Conservation (phyloP, 2,113 vertebrate species). For the Macroglossus sobrinus region DNA sequence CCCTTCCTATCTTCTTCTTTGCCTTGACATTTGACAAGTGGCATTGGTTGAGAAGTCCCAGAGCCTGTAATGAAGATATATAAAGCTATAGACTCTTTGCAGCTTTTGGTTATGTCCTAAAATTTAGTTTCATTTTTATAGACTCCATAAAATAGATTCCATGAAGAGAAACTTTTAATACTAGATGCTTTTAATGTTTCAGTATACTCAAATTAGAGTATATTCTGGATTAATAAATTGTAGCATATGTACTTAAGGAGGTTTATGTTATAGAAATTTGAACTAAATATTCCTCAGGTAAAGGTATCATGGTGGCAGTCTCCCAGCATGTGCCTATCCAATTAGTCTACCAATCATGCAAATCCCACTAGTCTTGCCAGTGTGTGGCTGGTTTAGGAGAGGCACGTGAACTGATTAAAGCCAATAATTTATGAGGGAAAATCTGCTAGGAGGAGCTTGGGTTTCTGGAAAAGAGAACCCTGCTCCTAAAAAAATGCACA, state of each 20-base stretch:
- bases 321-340: not conserved
- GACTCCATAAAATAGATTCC: not conserved
- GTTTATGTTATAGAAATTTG: not conserved
- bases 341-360: not conserved
- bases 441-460: not conserved
- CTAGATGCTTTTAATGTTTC: not conserved
- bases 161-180: not conserved
- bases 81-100: not conserved
- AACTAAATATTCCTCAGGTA: not conserved
- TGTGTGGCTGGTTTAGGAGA: not conserved
- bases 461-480: not conserved
- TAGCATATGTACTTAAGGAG: not conserved
- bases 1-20: not conserved
- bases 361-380: not conserved
- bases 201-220: not conserved
- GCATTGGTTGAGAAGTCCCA: not conserved
- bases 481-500: not conserved
- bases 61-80: not conserved
- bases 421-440: not conserved
- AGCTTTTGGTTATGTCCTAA: not conserved
- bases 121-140: slow-evolving; percentile 4
- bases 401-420: not conserved
- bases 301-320: not conserved
- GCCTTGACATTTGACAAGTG: not conserved
- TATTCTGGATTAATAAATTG: not conserved